These are phyloP conservation scores for Epinephelus coioides DNA, from an alignment of 2,797 vertebrate genomes.

Conservation along the genomic window DNA sequence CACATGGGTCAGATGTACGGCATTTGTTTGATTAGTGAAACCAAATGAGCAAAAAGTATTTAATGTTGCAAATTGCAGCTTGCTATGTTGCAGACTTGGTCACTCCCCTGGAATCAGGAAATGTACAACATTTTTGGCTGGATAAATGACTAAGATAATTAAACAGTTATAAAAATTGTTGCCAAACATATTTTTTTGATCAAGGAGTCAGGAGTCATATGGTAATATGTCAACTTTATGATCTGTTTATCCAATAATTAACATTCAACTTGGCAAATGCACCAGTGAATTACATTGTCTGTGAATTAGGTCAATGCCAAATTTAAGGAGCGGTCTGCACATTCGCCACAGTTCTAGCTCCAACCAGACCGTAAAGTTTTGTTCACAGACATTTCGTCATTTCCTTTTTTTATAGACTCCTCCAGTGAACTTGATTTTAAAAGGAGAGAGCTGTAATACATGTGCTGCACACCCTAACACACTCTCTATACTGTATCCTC, in stretches of 20 bases:
- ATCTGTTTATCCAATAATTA: neutral
- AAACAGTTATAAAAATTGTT: neutral
- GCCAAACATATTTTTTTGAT: neutral
- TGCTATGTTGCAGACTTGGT: neutral
- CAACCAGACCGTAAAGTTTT: neutral
- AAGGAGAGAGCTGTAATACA: constrained; percentile 10
- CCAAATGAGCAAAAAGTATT: neutral
- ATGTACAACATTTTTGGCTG: neutral
- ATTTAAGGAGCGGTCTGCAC: neutral
- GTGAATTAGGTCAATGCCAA: neutral
- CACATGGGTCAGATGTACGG: neutral
- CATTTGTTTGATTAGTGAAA: neutral
- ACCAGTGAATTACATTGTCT: neutral
- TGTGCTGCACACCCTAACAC: constrained; percentile 9
- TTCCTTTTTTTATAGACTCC: constrained; percentile 18
- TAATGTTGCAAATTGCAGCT: neutral
- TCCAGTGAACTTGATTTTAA: constrained; percentile 34
- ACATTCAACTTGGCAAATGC: neutral
- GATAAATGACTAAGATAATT: neutral
- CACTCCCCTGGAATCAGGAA: neutral
- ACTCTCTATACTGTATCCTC: neutral
- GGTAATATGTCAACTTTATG: neutral
- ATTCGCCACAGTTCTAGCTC: neutral
- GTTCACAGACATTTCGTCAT: neutral
- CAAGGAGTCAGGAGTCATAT: neutral